phyloP scores from a whole-genome alignment of 2,113 vertebrate genomes.

The Mobula hypostoma region DNA sequence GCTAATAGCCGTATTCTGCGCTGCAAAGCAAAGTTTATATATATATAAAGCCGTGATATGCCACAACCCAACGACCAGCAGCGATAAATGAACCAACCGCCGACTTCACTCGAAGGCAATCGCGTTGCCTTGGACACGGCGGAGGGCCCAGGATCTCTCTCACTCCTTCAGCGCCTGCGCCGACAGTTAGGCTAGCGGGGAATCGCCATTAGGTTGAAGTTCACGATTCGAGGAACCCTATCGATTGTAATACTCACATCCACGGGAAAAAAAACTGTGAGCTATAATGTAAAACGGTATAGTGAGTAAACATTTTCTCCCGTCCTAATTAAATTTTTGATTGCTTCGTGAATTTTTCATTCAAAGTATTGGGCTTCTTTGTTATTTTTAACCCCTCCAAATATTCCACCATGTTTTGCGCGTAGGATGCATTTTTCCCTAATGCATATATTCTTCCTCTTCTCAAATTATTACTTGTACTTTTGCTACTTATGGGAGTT shows the following conservation, averaged over 20 bases:
- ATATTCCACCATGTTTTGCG: background rate
- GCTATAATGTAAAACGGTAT: background rate
- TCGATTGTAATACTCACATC: background rate
- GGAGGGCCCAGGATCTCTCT: background rate
- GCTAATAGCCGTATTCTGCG: too few species aligned
- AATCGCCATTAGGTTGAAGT: background rate
- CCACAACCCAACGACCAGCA: too few species aligned
- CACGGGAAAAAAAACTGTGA: background rate
- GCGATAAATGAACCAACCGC: background rate
- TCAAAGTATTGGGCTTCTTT: too few species aligned
- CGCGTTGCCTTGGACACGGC: background rate
- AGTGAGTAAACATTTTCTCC: background rate
- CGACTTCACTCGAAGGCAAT: background rate
- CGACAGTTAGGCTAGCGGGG: background rate
- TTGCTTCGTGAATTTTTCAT: background rate
- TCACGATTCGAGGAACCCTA: too few species aligned
- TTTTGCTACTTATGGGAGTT: too few species aligned
- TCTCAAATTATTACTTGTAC: too few species aligned
- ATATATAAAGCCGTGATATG: too few species aligned
- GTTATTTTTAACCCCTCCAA: background rate
- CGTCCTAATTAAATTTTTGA: background rate
- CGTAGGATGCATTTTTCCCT: too few species aligned
- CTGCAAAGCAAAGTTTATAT: too few species aligned
- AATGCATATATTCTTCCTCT: too few species aligned
- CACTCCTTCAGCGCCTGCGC: too few species aligned